These are phyloP conservation scores for Carlito syrichta DNA, from an alignment of 2,113 vertebrate genomes.

Conservation along the genomic window DNA sequence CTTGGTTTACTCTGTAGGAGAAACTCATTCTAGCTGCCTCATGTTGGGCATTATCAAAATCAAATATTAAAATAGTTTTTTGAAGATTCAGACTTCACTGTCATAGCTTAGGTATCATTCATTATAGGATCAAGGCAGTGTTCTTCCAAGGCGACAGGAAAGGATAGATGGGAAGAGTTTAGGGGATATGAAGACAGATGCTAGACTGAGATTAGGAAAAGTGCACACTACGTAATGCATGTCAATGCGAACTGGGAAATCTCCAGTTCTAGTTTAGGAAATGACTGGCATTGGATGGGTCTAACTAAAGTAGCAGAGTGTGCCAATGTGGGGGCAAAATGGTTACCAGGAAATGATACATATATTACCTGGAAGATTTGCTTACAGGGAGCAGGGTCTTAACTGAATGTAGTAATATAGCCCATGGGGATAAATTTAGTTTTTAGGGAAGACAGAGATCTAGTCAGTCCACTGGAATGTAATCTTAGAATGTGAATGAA, in stretches of 20 bases:
- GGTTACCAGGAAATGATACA: neutral
- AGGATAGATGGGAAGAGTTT: accelerated
- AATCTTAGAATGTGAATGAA: neutral
- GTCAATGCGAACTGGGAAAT: neutral
- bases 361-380: neutral
- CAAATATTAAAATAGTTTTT: neutral
- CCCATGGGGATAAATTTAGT: neutral
- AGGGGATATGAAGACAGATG: neutral
- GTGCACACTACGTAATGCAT: no score
- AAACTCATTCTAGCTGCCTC: no score
- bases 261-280: neutral
- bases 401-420: neutral
- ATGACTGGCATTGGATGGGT: no score
- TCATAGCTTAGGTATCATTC: neutral
- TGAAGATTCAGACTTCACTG: neutral
- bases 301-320: neutral
- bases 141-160: neutral
- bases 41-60: no score
- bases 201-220: neutral
- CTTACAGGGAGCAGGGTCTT: neutral
- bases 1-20: no score
- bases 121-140: neutral
- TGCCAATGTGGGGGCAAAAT: neutral
- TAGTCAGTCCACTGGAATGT: neutral
- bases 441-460: neutral